These are phyloP conservation scores for Drosophila melanosoma DNA, from an alignment of 2,888 invertebrate genomes.

Conservation along the genomic window DNA sequence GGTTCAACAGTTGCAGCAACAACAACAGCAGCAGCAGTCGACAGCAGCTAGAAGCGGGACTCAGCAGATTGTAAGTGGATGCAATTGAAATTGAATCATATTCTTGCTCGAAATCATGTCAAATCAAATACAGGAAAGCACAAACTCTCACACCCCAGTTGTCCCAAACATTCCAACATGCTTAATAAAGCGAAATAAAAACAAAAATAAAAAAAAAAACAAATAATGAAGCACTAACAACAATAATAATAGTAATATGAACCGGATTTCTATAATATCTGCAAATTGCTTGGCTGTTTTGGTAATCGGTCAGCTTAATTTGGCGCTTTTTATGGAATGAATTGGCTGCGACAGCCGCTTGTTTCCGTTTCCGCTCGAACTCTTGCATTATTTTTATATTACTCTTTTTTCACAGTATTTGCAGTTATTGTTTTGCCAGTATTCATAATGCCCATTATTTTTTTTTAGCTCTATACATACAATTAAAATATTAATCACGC, in stretches of 20 bases:
- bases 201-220: background rate
- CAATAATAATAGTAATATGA: constrained; percentile 8
- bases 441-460: constrained; percentile 20
- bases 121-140: background rate
- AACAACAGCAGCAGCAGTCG: constrained; percentile 56
- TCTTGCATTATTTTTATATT: constrained; percentile 11
- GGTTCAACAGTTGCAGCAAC: constrained; percentile 35
- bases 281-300: constrained; percentile 13
- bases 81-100: constrained; percentile 60
- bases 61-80: constrained; percentile 77
- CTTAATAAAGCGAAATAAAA: background rate
- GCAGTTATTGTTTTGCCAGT: constrained; percentile 24
- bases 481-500: background rate
- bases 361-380: constrained; percentile 56
- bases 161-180: constrained; percentile 14
- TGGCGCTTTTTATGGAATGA: constrained; percentile 32
- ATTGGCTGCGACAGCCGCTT: constrained; percentile 51
- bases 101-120: constrained; percentile 28
- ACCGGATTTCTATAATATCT: constrained; percentile 45
- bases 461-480: background rate
- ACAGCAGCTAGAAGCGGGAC: constrained; percentile 59
- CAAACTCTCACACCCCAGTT: background rate
- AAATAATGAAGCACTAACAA: background rate
- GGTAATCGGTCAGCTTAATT: constrained; percentile 28
- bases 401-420: constrained; percentile 9